Evolutionary conservation across 2,113 vertebrate species (phyloP), one percentile per base, ranked within the genome.

Genomic region (Gadus macrocephalus): DNA sequence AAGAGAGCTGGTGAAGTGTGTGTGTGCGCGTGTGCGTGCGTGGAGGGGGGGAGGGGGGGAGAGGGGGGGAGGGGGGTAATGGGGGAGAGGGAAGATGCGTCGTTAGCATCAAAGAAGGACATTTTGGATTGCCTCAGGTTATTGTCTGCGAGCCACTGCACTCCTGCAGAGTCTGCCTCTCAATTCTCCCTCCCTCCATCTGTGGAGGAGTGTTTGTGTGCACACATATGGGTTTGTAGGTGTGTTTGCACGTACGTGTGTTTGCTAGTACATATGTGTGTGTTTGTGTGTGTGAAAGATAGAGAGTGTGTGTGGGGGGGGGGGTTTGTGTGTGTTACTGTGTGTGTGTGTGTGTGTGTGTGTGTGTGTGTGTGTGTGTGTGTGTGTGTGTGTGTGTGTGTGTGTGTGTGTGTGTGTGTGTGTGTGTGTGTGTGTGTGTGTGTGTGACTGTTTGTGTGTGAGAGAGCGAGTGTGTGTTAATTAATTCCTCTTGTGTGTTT

Each of bases 111-210:
- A 42, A 56, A 56, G 66, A 67, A 53, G 65, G 15, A 27, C 53
- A 9, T n/a, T 61, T 20, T 38, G 56, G 63, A 61, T 53, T 35
- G 68, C 71, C 22, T 68, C 53, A 35, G 65, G 63, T 66, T 68
- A 80, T 68, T 71, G 63, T 16, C 66, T 66, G 69, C 4, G 19
- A 68, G 49, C 62, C 69, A 59, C 55, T 69, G 67, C 58, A 42
- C 49, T 61, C 53, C 7, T 61, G 4, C 49, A 49, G 25, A 49
- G 61, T 68, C 22, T 49, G 20, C 20, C 61, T 22, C 14, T 22
- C 14, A 20, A 27, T 71, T 58, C 62, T 62, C 27, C 15, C 2
- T 9, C 58, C 12, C 4, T 7, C 4, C 55, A 8, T 58, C 3
- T 58, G 55, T 58, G 55, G 3, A n/a, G 15, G 55, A n/a, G 55